Evolutionary conservation across 1,140 invertebrate genomes (phyloP).

Genomic region (Drosophila jambulina): DNA sequence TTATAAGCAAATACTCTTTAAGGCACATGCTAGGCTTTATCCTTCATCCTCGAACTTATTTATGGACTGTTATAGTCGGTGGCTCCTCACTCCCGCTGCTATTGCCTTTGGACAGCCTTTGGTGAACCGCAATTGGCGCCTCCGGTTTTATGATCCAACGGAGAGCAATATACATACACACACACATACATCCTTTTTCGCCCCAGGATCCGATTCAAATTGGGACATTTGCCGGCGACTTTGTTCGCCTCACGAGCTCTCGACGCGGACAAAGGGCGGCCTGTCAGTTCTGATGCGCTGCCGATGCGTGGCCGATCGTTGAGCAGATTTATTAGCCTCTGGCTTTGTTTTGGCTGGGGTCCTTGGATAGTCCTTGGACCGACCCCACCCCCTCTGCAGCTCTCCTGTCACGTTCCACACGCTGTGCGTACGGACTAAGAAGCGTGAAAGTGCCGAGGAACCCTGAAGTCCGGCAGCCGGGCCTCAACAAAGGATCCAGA

Average conservation of each 20-base stretch:
- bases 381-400: not conserved
- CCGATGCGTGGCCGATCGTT: slow-evolving; percentile 66
- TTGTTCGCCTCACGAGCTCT: slow-evolving; percentile 45
- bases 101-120: slow-evolving; percentile 8
- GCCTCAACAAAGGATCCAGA: slow-evolving; percentile 57
- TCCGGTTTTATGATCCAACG: slow-evolving; percentile 50
- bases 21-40: too few relatives aligned
- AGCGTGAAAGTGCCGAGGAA: slow-evolving; percentile 71
- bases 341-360: slow-evolving; percentile 50
- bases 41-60: not conserved
- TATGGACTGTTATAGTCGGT: not conserved
- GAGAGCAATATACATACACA: not conserved
- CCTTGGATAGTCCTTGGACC: slow-evolving; percentile 57
- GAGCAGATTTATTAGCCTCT: slow-evolving; percentile 75
- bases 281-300: slow-evolving; percentile 63
- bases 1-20: too few relatives aligned
- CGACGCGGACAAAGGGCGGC: slow-evolving; percentile 45
- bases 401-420: slow-evolving; percentile 48
- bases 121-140: slow-evolving; percentile 56
- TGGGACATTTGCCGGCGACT: slow-evolving; percentile 16
- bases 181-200: not conserved
- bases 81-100: slow-evolving; percentile 24
- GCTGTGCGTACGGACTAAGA: slow-evolving; percentile 36
- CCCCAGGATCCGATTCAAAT: slow-evolving; percentile 19
- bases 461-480: slow-evolving; percentile 40